These are phyloP conservation scores for Nothoprocta pentlandii DNA, from an alignment of 2,113 vertebrate species.

Conservation along the genomic window DNA sequence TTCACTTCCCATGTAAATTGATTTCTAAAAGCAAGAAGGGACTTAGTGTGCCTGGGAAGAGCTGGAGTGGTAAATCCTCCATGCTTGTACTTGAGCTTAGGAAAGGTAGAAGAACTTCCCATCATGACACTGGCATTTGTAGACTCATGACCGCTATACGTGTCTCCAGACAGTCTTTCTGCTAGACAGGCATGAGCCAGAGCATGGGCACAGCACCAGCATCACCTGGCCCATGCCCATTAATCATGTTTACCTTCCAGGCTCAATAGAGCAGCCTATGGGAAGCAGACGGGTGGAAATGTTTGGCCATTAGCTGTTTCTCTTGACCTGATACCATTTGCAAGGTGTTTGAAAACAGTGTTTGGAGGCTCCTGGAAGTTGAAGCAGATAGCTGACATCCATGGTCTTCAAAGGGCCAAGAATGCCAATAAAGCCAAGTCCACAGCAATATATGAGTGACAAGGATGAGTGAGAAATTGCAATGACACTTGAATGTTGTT, in stretches of 20 bases:
- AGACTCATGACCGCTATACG: not conserved
- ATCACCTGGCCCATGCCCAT: not conserved
- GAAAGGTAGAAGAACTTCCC: not conserved
- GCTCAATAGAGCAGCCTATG: not conserved
- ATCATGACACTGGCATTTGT: not conserved
- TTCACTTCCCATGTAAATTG: not conserved
- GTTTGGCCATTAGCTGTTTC: conserved; percentile 31
- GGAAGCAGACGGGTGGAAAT: not conserved
- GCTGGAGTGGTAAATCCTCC: not conserved
- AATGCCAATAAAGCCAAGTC: not conserved
- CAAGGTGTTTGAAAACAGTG: not conserved
- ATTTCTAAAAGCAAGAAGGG: not conserved
- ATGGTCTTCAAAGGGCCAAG: not conserved
- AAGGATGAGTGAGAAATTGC: conserved; percentile 29
- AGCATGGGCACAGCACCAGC: not conserved
- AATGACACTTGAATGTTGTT: not conserved
- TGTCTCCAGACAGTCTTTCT: conserved; percentile 18
- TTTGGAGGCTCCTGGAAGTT: not conserved
- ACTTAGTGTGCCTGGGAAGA: not conserved
- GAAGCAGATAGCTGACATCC: conserved; percentile 1
- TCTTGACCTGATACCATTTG: conserved; percentile 15
- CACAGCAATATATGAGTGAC: not conserved
- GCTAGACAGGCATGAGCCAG: not conserved
- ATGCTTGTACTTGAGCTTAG: not conserved
- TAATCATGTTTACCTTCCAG: not conserved